These are phyloP conservation scores for Antechinus flavipes DNA, from an alignment of 2,113 vertebrate genomes.

Conservation along the genomic window DNA sequence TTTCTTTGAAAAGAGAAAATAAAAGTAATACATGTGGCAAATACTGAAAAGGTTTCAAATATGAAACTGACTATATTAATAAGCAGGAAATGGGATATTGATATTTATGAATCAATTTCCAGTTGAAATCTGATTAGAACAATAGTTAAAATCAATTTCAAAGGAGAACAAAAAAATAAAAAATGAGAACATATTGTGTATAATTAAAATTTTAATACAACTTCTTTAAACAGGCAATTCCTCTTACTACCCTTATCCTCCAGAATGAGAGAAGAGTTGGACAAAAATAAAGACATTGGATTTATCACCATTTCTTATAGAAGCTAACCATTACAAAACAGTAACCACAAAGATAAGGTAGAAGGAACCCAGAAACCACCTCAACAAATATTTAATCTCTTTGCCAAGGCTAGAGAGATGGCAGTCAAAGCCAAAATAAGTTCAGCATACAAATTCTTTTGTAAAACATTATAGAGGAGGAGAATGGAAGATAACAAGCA, in stretches of 20 bases:
- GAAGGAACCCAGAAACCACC: background rate
- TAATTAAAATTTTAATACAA: background rate
- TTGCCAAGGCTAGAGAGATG: background rate
- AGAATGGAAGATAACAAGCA: background rate
- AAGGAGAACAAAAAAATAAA: background rate
- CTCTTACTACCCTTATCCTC: background rate
- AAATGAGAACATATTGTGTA: background rate
- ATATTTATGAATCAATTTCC: background rate
- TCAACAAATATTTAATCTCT: background rate
- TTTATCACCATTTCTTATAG: background rate
- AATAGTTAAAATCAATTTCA: background rate
- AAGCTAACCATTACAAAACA: background rate
- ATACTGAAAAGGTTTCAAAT: background rate
- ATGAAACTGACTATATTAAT: background rate
- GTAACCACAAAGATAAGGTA: background rate
- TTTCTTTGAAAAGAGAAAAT: background rate
- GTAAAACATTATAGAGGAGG: background rate
- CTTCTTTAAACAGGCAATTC: background rate
- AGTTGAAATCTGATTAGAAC: background rate
- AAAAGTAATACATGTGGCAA: background rate
- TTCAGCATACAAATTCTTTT: background rate
- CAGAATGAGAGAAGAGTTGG: background rate
- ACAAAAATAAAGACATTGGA: background rate
- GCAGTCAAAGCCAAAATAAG: background rate
- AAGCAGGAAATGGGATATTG: background rate